phyloP scores from a whole-genome alignment of 2,888 invertebrate genomes.

The Tenthredo distinguenda region DNA sequence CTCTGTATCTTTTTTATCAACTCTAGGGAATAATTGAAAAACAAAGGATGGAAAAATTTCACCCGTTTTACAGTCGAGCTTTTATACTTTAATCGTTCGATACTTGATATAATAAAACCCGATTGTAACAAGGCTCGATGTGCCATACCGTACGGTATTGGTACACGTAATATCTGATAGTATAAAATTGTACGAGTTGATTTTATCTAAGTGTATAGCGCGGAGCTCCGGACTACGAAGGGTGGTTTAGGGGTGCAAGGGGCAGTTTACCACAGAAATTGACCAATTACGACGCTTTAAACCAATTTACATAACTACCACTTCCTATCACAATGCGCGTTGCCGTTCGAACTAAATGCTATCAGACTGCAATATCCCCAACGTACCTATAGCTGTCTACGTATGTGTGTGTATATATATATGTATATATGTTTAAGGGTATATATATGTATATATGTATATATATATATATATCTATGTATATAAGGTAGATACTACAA shows the following conservation, averaged over 20 bases:
- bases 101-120: too few species aligned
- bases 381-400: neutral
- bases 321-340: constrained; percentile 49
- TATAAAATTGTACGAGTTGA: constrained; percentile 14
- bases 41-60: too few species aligned
- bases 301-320: constrained; percentile 51
- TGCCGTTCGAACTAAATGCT: constrained; percentile 42
- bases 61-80: too few species aligned
- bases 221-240: neutral
- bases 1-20: too few species aligned
- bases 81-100: too few species aligned
- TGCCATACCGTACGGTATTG: too few species aligned
- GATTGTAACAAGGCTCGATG: too few species aligned
- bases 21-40: too few species aligned
- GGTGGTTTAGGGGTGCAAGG: neutral
- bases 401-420: neutral
- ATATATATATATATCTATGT: neutral
- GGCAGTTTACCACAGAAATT: constrained; percentile 49
- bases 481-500: constrained; percentile 33
- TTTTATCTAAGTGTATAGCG: neutral
- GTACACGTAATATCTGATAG: neutral
- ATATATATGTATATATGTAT: neutral
- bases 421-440: neutral
- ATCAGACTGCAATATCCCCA: constrained; percentile 46
- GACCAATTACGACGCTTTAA: constrained; percentile 50